A percentile compares a stretch with the other conserved stretches of the same genome.
Conservation (phyloP, 2,888 invertebrate genomes). For the Tetropium fuscum region DNA sequence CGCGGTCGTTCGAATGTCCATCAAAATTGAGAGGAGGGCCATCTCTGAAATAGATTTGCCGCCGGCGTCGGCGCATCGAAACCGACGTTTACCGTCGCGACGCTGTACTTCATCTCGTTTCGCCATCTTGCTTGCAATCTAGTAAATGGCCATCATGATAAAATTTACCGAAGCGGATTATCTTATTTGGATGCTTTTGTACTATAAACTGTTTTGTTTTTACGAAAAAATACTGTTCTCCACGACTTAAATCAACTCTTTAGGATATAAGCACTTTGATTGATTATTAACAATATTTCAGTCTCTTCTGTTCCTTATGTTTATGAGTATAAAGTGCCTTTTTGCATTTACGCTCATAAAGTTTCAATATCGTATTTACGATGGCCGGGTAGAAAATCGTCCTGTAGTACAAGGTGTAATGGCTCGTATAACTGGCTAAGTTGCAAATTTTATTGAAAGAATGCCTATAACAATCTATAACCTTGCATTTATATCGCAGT, state of each 20-base stretch:
- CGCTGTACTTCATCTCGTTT: constrained; percentile 52
- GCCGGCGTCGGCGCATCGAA: constrained; percentile 56
- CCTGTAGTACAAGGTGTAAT: constrained; percentile 17
- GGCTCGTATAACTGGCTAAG: constrained; percentile 33
- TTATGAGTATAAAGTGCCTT: constrained; percentile 1
- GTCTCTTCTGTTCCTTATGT: too few species aligned
- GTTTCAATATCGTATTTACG: constrained; percentile 12
- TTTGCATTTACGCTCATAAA: constrained; percentile 16
- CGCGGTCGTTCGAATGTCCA: constrained; percentile 67
- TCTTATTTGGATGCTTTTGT: constrained; percentile 37
- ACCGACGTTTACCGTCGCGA: constrained; percentile 55
- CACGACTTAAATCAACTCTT: too few species aligned
- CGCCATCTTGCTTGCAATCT: constrained; percentile 66
- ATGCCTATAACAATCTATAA: constrained; percentile 47
- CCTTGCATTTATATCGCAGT: constrained; percentile 38
- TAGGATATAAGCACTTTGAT: too few species aligned
- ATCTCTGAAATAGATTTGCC: constrained; percentile 63
- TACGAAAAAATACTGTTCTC: constrained; percentile 19
- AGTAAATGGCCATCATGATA: constrained; percentile 66
- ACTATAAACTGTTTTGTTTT: neutral
- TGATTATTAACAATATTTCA: too few species aligned
- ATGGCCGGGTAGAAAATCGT: constrained; percentile 1
- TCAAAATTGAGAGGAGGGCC: constrained; percentile 67
- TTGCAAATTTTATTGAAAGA: constrained; percentile 46
- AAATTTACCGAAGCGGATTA: constrained; percentile 59